These are phyloP conservation scores for Drosophila stalkeri DNA, from an alignment of 2,888 invertebrate species.

Conservation along the genomic window DNA sequence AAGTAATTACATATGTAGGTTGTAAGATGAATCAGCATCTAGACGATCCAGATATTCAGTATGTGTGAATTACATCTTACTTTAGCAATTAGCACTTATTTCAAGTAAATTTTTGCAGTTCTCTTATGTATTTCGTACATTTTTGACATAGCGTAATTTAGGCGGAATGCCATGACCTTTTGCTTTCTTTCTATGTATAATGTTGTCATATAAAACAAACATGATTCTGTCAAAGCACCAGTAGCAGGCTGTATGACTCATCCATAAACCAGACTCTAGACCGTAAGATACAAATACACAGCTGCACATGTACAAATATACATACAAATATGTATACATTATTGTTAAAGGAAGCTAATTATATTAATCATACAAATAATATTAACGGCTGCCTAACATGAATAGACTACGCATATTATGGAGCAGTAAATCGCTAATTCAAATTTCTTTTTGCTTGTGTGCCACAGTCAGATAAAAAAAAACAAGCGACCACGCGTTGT, in stretches of 20 bases:
- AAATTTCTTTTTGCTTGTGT: constrained; percentile 7
- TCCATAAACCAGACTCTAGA: constrained; percentile 10
- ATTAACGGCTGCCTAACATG: background rate
- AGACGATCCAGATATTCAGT: background rate
- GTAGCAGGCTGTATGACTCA: constrained; percentile 26
- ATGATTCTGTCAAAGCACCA: background rate
- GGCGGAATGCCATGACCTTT: background rate
- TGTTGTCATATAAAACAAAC: background rate
- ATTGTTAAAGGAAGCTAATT: constrained; percentile 18
- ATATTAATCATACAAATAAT: constrained; percentile 20
- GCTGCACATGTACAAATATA: background rate
- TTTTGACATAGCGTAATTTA: constrained; percentile 2
- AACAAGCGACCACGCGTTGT: background rate
- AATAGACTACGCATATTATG: background rate
- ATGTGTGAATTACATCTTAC: background rate
- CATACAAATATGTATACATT: background rate
- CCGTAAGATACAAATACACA: background rate
- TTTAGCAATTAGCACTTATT: background rate
- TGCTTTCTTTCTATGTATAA: background rate
- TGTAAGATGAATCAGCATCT: constrained; percentile 29
- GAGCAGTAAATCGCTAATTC: background rate
- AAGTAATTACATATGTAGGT: constrained; percentile 1
- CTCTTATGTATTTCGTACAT: background rate
- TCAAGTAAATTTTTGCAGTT: background rate
- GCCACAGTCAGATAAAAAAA: constrained; percentile 18